A percentile compares a stretch with the other conserved stretches of the same genome.
Evolutionary conservation across 2,113 vertebrate genomes (phyloP).

Genomic region (Egretta garzetta): DNA sequence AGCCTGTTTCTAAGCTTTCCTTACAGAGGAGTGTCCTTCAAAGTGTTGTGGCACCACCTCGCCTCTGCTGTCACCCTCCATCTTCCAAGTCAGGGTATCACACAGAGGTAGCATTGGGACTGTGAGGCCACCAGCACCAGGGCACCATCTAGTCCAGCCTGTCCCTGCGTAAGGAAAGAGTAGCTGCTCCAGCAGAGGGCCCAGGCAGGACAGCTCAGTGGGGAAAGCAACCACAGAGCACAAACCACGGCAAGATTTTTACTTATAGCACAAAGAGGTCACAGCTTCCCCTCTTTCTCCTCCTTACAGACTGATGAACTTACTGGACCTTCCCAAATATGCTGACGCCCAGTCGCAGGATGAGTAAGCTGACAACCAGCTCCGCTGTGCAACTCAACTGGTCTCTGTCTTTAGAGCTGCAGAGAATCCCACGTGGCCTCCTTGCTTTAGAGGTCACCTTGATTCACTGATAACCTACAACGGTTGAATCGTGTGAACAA

Average conservation of each 20-base stretch:
- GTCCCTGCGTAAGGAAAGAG: neutral
- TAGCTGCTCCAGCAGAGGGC: neutral
- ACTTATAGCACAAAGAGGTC: neutral
- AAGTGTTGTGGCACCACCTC: neutral
- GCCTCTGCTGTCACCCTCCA: neutral
- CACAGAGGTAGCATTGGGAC: no score
- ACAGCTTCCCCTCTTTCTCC: neutral
- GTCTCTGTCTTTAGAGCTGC: neutral
- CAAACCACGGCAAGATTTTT: neutral
- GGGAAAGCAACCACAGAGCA: neutral
- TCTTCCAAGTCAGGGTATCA: neutral
- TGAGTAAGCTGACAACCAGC: neutral
- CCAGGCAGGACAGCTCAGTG: neutral
- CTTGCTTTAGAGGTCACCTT: constrained; percentile 8
- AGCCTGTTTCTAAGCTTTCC: neutral
- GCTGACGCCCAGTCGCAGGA: neutral
- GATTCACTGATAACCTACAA: neutral
- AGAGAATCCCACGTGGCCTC: neutral
- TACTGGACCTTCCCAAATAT: neutral
- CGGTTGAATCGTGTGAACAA: neutral
- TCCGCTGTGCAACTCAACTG: neutral
- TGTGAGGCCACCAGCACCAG: no score
- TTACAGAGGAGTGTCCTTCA: neutral
- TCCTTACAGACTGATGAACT: neutral
- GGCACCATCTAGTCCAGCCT: no score